These are phyloP conservation scores for Trichomycterus rosablanca DNA, from an alignment of 2,113 vertebrate genomes.

Conservation along the genomic window DNA sequence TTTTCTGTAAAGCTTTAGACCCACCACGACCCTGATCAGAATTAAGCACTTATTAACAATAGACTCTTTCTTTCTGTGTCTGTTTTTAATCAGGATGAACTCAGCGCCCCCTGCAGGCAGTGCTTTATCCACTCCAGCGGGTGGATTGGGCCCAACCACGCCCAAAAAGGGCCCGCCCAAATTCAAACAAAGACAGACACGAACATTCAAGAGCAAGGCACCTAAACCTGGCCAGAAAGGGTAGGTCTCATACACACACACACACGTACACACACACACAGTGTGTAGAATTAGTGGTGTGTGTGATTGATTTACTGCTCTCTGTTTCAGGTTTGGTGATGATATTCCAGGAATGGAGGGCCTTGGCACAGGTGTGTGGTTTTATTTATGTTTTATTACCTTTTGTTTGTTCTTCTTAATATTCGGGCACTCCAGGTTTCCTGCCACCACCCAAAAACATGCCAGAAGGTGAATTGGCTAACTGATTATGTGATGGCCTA, in stretches of 20 bases:
- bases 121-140: constrained; percentile 58
- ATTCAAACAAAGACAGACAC: constrained; percentile 94
- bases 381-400: no score
- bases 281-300: no score
- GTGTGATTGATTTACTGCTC: not conserved
- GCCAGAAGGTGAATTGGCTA: no score
- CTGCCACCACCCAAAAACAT: no score
- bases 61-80: no score
- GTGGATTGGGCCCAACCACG: constrained; percentile 71
- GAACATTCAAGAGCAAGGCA: constrained; percentile 98
- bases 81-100: constrained; percentile 62
- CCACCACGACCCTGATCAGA: no score
- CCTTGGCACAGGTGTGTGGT: constrained; percentile 69
- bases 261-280: constrained; percentile 6
- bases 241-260: constrained; percentile 18
- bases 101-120: constrained; percentile 68
- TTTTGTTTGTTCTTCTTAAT: no score
- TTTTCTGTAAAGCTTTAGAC: no score
- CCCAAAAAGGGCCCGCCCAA: constrained; percentile 93
- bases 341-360: constrained; percentile 98
- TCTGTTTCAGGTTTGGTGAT: constrained; percentile 80
- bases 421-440: no score
- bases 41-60: no score
- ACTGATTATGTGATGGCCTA: no score
- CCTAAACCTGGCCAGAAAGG: constrained; percentile 97